These are phyloP conservation scores for Todus mexicanus DNA, from an alignment of 2,797 vertebrate species.

Conservation along the genomic window DNA sequence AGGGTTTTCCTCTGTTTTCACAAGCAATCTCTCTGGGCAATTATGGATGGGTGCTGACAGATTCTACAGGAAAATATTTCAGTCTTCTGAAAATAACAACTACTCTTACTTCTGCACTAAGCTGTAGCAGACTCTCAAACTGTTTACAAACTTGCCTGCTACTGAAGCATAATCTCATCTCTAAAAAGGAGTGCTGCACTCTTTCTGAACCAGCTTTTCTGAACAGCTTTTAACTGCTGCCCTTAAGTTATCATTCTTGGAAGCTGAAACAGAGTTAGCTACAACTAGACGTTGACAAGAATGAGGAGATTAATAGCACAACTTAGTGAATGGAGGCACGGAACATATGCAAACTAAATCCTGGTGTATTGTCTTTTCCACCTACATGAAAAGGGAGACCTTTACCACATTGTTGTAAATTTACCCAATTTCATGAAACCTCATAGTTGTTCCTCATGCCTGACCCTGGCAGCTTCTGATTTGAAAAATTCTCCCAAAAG, in stretches of 20 bases:
- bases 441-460: neutral
- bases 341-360: neutral
- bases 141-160: neutral
- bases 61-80: neutral
- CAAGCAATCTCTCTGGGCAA: neutral
- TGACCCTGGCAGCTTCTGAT: neutral
- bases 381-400: neutral
- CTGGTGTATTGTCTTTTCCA: neutral
- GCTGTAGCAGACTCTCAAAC: neutral
- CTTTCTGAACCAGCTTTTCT: neutral
- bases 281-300: neutral
- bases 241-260: neutral
- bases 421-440: neutral
- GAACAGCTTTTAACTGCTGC: neutral
- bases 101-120: neutral
- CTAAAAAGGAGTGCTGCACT: neutral
- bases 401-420: neutral
- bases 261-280: neutral
- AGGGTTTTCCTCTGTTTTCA: neutral
- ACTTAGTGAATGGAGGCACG: neutral
- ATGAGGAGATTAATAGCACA: neutral
- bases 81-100: neutral
- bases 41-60: neutral
- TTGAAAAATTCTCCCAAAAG: neutral
- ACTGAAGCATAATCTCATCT: neutral